These are phyloP conservation scores for Syritta pipiens DNA, from an alignment of 2,888 invertebrate genomes.

Conservation along the genomic window DNA sequence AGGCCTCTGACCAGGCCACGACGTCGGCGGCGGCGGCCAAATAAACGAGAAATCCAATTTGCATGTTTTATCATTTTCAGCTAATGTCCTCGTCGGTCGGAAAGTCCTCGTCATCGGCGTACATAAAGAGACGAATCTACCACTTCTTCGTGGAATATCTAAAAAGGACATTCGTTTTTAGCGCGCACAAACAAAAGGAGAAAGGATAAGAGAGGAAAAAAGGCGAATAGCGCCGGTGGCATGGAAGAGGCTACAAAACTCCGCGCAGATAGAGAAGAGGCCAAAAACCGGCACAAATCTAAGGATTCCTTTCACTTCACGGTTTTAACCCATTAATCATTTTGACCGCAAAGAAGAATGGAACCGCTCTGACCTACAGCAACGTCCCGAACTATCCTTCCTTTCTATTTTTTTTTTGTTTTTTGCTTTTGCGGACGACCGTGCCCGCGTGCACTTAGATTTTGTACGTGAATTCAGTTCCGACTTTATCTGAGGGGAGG, in stretches of 20 bases:
- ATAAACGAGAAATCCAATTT: slow-evolving; percentile 50
- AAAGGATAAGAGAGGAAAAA: background rate
- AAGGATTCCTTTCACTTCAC: slow-evolving; percentile 43
- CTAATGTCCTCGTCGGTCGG: slow-evolving; percentile 45
- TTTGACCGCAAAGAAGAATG: slow-evolving; percentile 39
- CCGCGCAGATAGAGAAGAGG: background rate
- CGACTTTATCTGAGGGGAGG: slow-evolving; percentile 1
- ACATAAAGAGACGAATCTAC: slow-evolving; percentile 4
- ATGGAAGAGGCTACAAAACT: slow-evolving; percentile 18
- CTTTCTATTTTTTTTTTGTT: background rate
- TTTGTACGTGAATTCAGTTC: background rate
- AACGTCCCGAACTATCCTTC: slow-evolving; percentile 14
- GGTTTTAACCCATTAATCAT: slow-evolving; percentile 52
- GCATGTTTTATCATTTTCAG: slow-evolving; percentile 47
- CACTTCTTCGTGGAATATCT: slow-evolving; percentile 27
- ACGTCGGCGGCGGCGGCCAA: slow-evolving; percentile 18
- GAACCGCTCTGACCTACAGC: slow-evolving; percentile 28
- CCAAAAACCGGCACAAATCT: slow-evolving; percentile 20
- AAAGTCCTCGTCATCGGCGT: background rate
- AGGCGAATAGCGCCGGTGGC: background rate
- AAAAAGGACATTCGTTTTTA: slow-evolving; percentile 24
- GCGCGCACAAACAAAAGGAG: background rate
- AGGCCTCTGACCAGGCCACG: slow-evolving; percentile 22
- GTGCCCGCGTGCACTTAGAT: background rate
- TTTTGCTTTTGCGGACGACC: background rate